A percentile compares a stretch with the other conserved stretches of the same genome.
Conservation (phyloP, 1,140 invertebrate genomes). For the Chymomyza costata region DNA sequence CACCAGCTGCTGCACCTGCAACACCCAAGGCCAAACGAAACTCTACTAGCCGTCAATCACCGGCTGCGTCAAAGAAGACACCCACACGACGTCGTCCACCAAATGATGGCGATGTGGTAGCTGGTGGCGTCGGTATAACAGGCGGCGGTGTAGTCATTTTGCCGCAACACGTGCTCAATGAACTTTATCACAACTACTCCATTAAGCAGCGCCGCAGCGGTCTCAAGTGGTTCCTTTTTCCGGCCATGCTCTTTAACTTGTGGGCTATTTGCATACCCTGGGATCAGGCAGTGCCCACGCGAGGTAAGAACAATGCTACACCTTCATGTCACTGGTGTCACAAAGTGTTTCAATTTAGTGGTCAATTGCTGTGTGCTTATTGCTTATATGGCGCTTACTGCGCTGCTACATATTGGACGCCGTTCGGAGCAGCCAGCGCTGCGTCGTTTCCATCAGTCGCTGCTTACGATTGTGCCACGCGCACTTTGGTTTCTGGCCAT, state of each 20-base stretch:
- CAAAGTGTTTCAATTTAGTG: too few relatives aligned
- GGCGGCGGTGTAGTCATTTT: constrained; percentile 69
- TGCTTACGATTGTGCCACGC: constrained; percentile 43
- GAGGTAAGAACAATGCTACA: constrained; percentile 39
- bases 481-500: constrained; percentile 48
- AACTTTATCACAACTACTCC: constrained; percentile 85
- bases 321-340: too few relatives aligned
- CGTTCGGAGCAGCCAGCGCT: constrained; percentile 42
- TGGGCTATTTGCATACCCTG: constrained; percentile 80
- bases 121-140: constrained; percentile 51
- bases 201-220: constrained; percentile 84
- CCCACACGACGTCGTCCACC: constrained; percentile 36
- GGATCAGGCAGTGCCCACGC: constrained; percentile 73
- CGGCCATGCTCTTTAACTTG: constrained; percentile 82
- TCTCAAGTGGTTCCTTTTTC: constrained; percentile 84
- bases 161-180: constrained; percentile 80
- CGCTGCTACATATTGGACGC: constrained; percentile 47
- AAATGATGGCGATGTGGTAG: constrained; percentile 52
- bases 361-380: constrained; percentile 55
- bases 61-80: constrained; percentile 15
- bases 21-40: constrained; percentile 23
- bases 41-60: constrained; percentile 13
- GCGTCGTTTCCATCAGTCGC: constrained; percentile 35
- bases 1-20: constrained; percentile 12
- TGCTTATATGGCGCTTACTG: constrained; percentile 45